Evolutionary conservation across 2,113 vertebrate genomes (phyloP).

Genomic region (Crocuta crocuta): DNA sequence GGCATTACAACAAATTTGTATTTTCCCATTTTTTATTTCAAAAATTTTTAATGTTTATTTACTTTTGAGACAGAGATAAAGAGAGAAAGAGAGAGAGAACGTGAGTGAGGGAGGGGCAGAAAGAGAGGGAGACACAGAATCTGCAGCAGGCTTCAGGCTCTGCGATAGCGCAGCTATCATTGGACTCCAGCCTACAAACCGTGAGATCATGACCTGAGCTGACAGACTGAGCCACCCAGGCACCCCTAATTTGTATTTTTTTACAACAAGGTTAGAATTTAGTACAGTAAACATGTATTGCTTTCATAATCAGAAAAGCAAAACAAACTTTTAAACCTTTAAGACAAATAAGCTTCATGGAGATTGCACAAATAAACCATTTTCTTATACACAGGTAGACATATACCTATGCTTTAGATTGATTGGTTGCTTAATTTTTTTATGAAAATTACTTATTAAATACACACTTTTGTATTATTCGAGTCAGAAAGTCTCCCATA

Average conservation of each 20-base stretch:
- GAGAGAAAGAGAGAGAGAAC: too few species aligned
- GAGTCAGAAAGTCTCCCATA: background rate
- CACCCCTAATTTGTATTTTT: background rate
- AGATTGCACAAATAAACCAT: background rate
- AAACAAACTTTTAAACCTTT: background rate
- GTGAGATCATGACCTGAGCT: too few species aligned
- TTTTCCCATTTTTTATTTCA: background rate
- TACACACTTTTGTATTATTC: background rate
- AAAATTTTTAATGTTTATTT: too few species aligned
- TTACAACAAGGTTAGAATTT: constrained; percentile 1
- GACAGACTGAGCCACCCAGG: too few species aligned
- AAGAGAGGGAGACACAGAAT: too few species aligned
- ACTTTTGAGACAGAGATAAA: too few species aligned
- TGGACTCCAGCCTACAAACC: too few species aligned
- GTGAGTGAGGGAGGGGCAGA: too few species aligned
- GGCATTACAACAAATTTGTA: constrained; percentile 16
- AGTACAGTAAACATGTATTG: background rate
- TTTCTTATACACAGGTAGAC: background rate
- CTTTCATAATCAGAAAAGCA: background rate
- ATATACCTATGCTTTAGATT: background rate
- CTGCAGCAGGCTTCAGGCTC: too few species aligned
- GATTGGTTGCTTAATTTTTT: background rate
- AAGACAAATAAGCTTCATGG: background rate
- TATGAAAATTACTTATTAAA: background rate
- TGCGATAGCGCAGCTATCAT: too few species aligned